phyloP scores from a whole-genome alignment of 2,797 vertebrate genomes.

The Squalus acanthias region DNA sequence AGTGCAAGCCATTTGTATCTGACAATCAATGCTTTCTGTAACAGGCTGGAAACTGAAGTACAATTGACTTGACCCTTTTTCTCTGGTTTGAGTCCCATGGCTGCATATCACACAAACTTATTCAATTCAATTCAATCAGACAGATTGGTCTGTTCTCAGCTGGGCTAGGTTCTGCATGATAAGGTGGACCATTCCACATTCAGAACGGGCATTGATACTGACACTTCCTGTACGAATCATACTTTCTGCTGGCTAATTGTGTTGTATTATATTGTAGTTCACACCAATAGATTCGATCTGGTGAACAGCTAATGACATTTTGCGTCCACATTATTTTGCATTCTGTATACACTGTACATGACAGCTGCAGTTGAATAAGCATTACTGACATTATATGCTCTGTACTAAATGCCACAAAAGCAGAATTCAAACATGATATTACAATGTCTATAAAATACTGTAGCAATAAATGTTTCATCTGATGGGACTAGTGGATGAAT shows the following conservation, averaged over 20 bases:
- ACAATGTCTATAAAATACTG: not conserved
- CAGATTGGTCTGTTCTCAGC: not conserved
- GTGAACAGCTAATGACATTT: not conserved
- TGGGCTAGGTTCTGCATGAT: not conserved
- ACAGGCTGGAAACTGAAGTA: constrained; percentile 11
- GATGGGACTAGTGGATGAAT: not conserved
- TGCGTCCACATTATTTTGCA: not conserved
- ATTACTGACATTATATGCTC: not conserved
- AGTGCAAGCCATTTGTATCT: constrained; percentile 7
- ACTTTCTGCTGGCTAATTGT: not conserved
- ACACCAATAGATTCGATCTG: not conserved
- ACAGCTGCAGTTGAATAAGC: not conserved
- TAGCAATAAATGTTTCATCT: not conserved
- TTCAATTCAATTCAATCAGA: not conserved
- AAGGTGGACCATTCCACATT: not conserved
- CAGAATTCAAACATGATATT: not conserved
- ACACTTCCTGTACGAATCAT: not conserved
- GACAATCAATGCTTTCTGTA: not conserved
- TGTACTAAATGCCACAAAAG: not conserved
- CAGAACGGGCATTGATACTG: not conserved
- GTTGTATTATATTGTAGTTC: not conserved
- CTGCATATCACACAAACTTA: not conserved
- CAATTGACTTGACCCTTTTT: constrained; percentile 3
- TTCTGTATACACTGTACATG: not conserved
- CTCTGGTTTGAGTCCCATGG: not conserved